Base-by-base conservation (phyloP, 23 tunicate species). In the Diplosoma virens region DNA sequence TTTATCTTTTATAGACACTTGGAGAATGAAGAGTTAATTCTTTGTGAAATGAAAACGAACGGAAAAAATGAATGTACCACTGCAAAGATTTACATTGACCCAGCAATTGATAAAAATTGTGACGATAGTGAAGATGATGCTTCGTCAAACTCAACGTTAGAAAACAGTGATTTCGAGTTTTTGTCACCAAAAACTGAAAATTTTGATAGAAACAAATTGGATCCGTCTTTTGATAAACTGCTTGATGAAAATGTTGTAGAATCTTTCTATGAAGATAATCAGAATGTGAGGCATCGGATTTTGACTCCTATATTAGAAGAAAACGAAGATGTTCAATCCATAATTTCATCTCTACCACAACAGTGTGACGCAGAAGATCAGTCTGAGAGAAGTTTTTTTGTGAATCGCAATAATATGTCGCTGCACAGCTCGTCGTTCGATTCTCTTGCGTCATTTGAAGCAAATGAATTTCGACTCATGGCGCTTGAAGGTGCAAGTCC, bases 401-500 rank as follows among this genome's bases (percentile, higher is more conserved):
- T 75, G 3, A 30, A 23, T 25, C 47, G 26, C 0, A 73, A 47
- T 37, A 27, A 18, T n/a, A 47, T 26, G 1, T 17, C 53, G 14
- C 53, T 79, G 28, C 60, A 35, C 3, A 63, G 80, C 31, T 73
- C 69, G 2, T 89, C 96, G 1, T 81, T 23, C 34, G 96, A 89
- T 50, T 89, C 96, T 0, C 55, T 89, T 5, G 81, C 87, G 0
- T 89, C 96, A 20, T 89, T 89, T 35, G 96, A 89, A 78, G 96
- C 96, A 28, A 76, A 82, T 41, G 96, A 89, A 63, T 78, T 71
- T 34, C 50, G 67, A 9, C 0, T 81, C 56, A 58, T 70, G 58
- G 33, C n/a, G 31, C 5, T 66, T 11, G 32, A 58, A 71, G 55
- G 34, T 33, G 63, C 52, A 4, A n/a, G n/a, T n/a, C 69, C 69